These are phyloP conservation scores for Myiozetetes cayanensis DNA, from an alignment of 2,113 vertebrate genomes.

Conservation along the genomic window DNA sequence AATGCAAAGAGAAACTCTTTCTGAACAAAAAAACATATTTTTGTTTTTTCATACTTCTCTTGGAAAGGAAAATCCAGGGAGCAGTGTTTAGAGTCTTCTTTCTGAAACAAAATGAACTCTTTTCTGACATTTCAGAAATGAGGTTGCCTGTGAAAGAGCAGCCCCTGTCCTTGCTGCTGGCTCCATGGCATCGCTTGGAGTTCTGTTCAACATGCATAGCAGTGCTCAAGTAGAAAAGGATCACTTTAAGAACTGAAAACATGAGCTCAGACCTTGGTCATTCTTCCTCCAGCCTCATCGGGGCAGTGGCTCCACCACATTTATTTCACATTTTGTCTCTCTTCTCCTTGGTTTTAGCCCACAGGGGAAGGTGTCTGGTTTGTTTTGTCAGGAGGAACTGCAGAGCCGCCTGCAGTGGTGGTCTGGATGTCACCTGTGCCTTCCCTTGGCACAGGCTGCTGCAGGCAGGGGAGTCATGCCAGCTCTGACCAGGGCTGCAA, in stretches of 20 bases:
- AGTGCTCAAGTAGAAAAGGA: rapidly evolving
- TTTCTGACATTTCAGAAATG: background rate
- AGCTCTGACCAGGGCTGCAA: background rate
- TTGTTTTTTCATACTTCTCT: background rate
- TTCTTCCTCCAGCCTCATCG: background rate
- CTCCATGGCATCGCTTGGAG: background rate
- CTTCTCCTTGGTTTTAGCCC: background rate
- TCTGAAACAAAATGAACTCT: background rate
- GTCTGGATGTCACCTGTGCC: background rate
- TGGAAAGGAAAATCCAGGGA: background rate
- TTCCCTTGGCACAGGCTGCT: background rate
- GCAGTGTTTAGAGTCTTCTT: background rate
- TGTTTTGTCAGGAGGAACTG: background rate
- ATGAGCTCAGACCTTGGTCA: background rate
- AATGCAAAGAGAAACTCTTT: conserved; percentile 1
- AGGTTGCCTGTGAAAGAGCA: background rate
- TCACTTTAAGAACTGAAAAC: background rate
- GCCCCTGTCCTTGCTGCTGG: background rate
- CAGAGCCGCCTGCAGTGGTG: rapidly evolving
- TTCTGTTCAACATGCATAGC: background rate
- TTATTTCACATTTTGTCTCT: background rate
- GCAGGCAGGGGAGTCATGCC: background rate
- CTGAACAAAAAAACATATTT: background rate
- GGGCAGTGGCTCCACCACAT: background rate
- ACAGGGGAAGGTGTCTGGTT: rapidly evolving